A percentile compares a stretch with the other conserved stretches of the same genome.
Conservation (phyloP, 2,888 invertebrate genomes). For the Dilophus febrilis region DNA sequence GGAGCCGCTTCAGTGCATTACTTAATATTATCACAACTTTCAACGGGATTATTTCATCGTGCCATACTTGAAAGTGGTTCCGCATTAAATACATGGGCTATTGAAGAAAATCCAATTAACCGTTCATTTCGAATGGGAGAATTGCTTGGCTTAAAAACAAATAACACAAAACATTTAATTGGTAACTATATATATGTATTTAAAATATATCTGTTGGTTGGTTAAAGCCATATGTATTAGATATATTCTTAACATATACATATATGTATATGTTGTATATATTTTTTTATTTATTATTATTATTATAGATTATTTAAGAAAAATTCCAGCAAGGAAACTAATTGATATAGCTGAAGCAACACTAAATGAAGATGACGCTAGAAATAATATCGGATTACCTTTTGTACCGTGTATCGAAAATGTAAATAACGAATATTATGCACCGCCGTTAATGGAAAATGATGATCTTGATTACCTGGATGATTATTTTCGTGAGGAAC, state of each 20-base stretch:
- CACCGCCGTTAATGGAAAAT: constrained; percentile 9
- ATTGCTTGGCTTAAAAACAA: constrained; percentile 40
- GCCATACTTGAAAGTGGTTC: constrained; percentile 45
- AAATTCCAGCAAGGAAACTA: constrained; percentile 39
- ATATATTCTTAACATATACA: too few relatives aligned
- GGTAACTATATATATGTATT: constrained; percentile 6
- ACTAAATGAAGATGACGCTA: constrained; percentile 34
- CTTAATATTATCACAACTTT: constrained; percentile 37
- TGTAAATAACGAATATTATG: not conserved
- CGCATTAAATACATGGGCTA: constrained; percentile 43
- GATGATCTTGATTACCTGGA: constrained; percentile 15
- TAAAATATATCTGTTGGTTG: too few relatives aligned
- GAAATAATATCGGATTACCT: constrained; percentile 40
- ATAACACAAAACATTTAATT: constrained; percentile 37
- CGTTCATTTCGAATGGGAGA: constrained; percentile 38
- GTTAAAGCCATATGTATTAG: too few relatives aligned
- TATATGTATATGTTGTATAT: not conserved
- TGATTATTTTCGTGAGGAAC: constrained; percentile 25
- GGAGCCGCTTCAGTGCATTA: constrained; percentile 42
- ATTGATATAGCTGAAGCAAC: constrained; percentile 39
- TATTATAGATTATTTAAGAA: constrained; percentile 34
- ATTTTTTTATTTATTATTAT: not conserved
- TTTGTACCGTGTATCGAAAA: constrained; percentile 39
- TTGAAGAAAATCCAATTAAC: constrained; percentile 33
- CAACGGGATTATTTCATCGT: constrained; percentile 41